Evolutionary conservation across 2,888 invertebrate genomes (phyloP), one percentile per base, ranked within the genome.

Genomic region (Lithophane leautieri): DNA sequence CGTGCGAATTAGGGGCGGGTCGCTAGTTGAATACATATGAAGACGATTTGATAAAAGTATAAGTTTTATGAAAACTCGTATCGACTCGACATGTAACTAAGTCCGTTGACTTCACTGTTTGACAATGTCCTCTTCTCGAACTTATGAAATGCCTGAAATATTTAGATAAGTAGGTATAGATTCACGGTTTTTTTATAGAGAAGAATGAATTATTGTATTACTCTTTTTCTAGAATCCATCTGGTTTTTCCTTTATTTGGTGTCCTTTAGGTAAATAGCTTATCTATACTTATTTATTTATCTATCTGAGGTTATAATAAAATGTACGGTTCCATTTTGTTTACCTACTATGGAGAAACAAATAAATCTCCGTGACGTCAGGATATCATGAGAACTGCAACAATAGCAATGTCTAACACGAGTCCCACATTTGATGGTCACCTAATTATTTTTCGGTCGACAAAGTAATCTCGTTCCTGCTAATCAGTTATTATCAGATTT

Each of bases 401-500:
- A 3, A n/a, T 11, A 16, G 2, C 25, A 47, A 19, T 22, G 28
- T 34, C 6, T n/a, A 3, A 47, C 19, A 40, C 42, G 44, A 19
- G 19, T n/a, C 16, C 22, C 0, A n/a, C 4, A 34, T 25, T 63
- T 65, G 50, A 65, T 65, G 68, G 47, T 44, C 54, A 16, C n/a
- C 50, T 34, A 58, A 70, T 63, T 69, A 68, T 69, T 78, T 81
- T 82, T 69, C 60, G 34, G 69, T 62, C 50, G 66, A 69, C 68
- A 66, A 68, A 78, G 68, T 65, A 58, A 73, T 42, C 40, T 28
- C 52, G 52, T 47, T 54, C 60, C 7, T 19, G 68, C 60, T 69
- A 61, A 81, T 72, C 56, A 71, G 72, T 63, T 68, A 44, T 63
- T 65, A 82, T 82, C 82, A 71, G 78, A 66, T 79, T 79, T n/a